Evolutionary conservation across 2,888 invertebrate species (phyloP).

Genomic region (Stenoptilia bipunctidactyla): DNA sequence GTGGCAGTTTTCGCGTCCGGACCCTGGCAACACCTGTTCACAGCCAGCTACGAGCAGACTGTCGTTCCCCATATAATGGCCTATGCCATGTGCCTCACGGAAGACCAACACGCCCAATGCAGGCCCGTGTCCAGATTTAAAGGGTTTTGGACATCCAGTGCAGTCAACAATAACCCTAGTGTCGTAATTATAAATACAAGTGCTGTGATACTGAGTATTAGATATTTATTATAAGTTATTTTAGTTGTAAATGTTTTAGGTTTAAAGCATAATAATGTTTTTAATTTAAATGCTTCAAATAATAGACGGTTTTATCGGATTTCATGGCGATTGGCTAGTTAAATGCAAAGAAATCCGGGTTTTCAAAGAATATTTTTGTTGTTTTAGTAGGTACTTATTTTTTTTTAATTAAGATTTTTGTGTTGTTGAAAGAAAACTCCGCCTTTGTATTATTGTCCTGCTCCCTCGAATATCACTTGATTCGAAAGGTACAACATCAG

Average conservation of each 20-base stretch:
- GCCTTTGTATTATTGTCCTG: too few relatives aligned
- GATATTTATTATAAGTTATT: conserved; percentile 17
- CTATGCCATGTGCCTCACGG: conserved; percentile 78
- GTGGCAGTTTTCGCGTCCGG: conserved; percentile 80
- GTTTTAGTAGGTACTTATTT: too few relatives aligned
- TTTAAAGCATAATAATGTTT: too few relatives aligned
- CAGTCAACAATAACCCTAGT: conserved; percentile 12
- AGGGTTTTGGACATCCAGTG: conserved; percentile 21
- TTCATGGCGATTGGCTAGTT: too few relatives aligned
- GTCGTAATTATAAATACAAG: conserved; percentile 18
- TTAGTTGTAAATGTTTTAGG: not conserved
- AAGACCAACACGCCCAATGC: conserved; percentile 58
- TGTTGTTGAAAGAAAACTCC: too few relatives aligned
- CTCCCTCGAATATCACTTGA: too few relatives aligned
- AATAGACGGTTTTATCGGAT: too few relatives aligned
- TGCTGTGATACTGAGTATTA: conserved; percentile 34
- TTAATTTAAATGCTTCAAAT: too few relatives aligned
- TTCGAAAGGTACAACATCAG: too few relatives aligned
- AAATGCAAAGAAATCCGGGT: too few relatives aligned
- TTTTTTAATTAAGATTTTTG: too few relatives aligned
- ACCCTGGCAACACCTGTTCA: conserved; percentile 85
- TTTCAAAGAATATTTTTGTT: too few relatives aligned
- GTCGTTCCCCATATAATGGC: conserved; percentile 82
- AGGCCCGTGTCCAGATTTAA: conserved; percentile 13
- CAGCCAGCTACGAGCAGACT: conserved; percentile 83